phyloP scores from a whole-genome alignment of 2,113 vertebrate species.

The Anthoscopus minutus region DNA sequence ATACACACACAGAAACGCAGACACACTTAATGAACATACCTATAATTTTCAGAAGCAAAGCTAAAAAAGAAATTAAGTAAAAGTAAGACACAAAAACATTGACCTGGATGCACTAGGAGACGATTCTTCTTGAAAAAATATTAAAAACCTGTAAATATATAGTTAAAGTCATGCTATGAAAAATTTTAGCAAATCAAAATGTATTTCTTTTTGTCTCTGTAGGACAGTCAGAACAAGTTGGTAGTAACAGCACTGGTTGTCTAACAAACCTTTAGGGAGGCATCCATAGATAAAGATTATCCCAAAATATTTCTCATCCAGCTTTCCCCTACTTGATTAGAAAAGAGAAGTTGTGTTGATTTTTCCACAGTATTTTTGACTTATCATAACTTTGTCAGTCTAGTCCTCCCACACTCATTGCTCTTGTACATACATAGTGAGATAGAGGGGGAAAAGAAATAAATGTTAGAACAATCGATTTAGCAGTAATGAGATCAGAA shows the following conservation, averaged over 20 bases:
- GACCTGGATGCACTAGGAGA: neutral
- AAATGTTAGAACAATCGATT: neutral
- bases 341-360: neutral
- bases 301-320: neutral
- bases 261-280: neutral
- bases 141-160: neutral
- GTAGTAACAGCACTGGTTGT: neutral
- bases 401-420: neutral
- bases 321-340: neutral
- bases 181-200: neutral
- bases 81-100: neutral
- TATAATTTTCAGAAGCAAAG: neutral
- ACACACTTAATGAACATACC: neutral
- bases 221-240: neutral
- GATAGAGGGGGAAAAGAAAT: neutral
- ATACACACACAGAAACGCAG: neutral
- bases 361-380: neutral
- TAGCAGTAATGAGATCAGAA: neutral
- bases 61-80: neutral
- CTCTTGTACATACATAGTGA: rapidly evolving
- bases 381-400: neutral
- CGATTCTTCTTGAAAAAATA: neutral
- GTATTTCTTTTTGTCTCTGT: neutral
- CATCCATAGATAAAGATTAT: neutral
- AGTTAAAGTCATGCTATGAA: neutral